These are phyloP conservation scores for Mobula birostris DNA, from an alignment of 2,113 vertebrate species.

Conservation along the genomic window DNA sequence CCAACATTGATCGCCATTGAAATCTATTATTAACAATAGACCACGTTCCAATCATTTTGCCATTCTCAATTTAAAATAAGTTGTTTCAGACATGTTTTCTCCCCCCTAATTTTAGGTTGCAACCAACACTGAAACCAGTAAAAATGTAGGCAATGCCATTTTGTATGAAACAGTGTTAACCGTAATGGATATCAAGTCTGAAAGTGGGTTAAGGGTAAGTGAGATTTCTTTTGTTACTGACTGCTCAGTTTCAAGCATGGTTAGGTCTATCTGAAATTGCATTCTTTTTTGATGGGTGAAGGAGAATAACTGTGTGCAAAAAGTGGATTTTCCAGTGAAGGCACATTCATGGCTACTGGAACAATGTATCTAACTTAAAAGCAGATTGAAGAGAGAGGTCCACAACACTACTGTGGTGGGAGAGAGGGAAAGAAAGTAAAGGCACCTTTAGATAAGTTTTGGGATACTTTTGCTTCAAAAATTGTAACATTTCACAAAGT, in stretches of 20 bases:
- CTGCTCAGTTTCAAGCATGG: not conserved
- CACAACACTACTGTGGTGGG: not conserved
- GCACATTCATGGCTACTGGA: no score
- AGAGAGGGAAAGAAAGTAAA: not conserved
- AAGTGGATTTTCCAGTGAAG: no score
- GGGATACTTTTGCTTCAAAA: not conserved
- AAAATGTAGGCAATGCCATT: slow-evolving; percentile 76
- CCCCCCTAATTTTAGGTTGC: slow-evolving; percentile 61
- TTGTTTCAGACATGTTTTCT: not conserved
- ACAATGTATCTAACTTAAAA: not conserved
- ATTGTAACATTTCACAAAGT: not conserved
- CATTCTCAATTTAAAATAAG: not conserved
- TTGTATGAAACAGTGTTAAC: slow-evolving; percentile 80
- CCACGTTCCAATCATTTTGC: not conserved
- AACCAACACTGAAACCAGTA: slow-evolving; percentile 79
- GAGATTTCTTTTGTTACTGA: not conserved
- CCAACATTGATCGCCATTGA: not conserved
- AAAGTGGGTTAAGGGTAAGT: slow-evolving; percentile 72
- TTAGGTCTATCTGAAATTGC: not conserved
- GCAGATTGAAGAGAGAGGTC: not conserved
- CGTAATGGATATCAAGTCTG: slow-evolving; percentile 73
- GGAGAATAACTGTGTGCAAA: not conserved
- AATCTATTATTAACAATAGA: no score
- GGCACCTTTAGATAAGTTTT: not conserved
- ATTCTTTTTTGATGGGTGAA: not conserved